phyloP scores from a whole-genome alignment of 2,888 invertebrate species.

The Deilephila elpenor region DNA sequence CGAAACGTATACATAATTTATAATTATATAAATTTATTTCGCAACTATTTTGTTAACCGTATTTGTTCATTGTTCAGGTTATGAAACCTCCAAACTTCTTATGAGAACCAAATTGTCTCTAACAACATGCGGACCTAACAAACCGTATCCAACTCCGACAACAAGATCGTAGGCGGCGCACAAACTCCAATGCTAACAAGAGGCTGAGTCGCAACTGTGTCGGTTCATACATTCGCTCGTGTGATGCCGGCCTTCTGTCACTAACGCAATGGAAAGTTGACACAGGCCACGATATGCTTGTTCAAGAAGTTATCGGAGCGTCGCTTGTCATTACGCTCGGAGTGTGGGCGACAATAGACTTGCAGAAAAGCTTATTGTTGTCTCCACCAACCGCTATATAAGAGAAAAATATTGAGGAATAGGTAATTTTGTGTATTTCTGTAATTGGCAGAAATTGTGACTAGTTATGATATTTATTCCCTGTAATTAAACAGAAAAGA shows the following conservation, averaged over 20 bases:
- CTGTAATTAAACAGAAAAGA: too few relatives aligned
- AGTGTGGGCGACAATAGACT: background rate
- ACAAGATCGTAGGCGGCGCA: background rate
- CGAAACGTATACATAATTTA: too few relatives aligned
- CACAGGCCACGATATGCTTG: background rate
- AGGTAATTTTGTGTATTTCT: too few relatives aligned
- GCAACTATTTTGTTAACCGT: too few relatives aligned
- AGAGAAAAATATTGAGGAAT: too few relatives aligned
- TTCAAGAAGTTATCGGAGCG: background rate
- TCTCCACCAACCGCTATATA: too few relatives aligned
- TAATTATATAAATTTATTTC: too few relatives aligned
- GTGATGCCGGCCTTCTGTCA: background rate
- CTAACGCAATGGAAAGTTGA: constrained; percentile 17
- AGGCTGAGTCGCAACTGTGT: background rate
- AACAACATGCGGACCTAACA: background rate
- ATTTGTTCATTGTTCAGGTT: background rate
- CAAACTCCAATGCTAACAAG: background rate
- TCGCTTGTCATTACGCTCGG: constrained; percentile 2
- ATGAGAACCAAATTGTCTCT: background rate
- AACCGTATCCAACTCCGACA: background rate
- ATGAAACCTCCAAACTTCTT: background rate
- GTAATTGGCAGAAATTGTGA: too few relatives aligned
- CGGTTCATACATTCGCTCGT: background rate
- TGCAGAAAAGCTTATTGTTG: too few relatives aligned
- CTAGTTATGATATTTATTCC: too few relatives aligned